Conservation (phyloP, 2,797 vertebrate genomes). For the Poecile montanus region DNA sequence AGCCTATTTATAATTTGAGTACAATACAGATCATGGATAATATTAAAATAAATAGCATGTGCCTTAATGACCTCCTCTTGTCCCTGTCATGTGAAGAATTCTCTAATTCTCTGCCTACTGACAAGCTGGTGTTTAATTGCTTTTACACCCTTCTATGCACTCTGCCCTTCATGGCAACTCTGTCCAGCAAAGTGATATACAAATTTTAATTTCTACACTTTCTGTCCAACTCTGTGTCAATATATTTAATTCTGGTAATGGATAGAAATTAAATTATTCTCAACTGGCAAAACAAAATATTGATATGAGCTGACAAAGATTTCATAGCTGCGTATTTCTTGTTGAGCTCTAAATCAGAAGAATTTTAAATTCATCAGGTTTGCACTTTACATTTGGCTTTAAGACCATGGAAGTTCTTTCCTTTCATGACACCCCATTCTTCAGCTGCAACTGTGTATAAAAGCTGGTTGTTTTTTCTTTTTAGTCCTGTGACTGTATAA, state of each 20-base stretch:
- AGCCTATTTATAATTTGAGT: slow-evolving; percentile 58
- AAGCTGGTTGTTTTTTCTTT: neutral
- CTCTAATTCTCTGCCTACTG: slow-evolving; percentile 26
- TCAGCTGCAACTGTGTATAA: neutral
- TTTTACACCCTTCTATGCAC: neutral
- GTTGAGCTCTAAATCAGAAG: neutral
- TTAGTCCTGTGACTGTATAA: neutral
- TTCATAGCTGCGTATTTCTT: neutral
- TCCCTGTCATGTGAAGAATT: neutral
- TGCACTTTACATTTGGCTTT: neutral
- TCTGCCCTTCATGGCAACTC: neutral
- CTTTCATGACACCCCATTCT: neutral
- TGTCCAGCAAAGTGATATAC: neutral
- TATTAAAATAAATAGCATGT: slow-evolving; percentile 41
- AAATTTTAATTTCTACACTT: neutral
- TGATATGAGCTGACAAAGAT: neutral
- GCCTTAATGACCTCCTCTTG: slow-evolving; percentile 33
- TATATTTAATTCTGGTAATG: neutral
- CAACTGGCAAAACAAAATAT: neutral
- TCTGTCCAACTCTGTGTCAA: neutral
- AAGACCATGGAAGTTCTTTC: neutral
- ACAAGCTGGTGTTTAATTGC: neutral
- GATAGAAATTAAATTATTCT: neutral
- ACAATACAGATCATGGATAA: slow-evolving; percentile 14
- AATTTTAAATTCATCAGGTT: neutral